Base-by-base conservation (phyloP, 2,113 vertebrate genomes). In the Xenopus borealis region DNA sequence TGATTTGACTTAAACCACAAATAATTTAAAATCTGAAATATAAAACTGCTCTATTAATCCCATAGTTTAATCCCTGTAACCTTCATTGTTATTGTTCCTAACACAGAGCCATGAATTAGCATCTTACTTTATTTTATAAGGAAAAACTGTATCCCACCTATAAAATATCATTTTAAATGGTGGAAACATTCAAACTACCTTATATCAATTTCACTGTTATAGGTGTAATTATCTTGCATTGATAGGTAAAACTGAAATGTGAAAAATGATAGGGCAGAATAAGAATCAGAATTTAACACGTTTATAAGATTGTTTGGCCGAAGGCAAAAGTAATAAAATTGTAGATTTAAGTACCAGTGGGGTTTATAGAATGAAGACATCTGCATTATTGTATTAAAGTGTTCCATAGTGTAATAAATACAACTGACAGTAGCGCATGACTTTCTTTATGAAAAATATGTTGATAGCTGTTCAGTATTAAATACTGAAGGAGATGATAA, bases 371-470 rank as follows among this genome's bases (percentile, higher is more conserved):
- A 91, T 89, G 85, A 87, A 93, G 91, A 89, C 87, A 89, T 89
- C 90, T 92, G 90, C 87, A 90, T 93, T 91, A 89, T 89, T 89
- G 83, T 89, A 92, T 90, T 89, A 91, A 92, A 93, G 88, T 85
- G 84, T 84, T 91, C 89, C 86, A 90, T 78, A 5, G 81, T 85
- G 88, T 90, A 90, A 92, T 92, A 92, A 92, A 92, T 90, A 91
- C 86, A 89, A 85, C 85, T 89, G 88, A 90, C 88, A 91, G 84
- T 78, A 83, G 78, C 85, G 83, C 81, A 84, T 86, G 86, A 83
- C 85, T 88, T 91, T 79, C 81, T 87, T 88, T 88, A 88, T 88
- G 87, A 91, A 90, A 89, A 91, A 91, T 90, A 85, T 84, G 86
- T 86, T 90, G 87, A 87, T 88, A 81, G 85, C 84, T 84, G 87